Evolutionary conservation across 2,797 vertebrate species (phyloP).

Genomic region (Poecilia gillii): DNA sequence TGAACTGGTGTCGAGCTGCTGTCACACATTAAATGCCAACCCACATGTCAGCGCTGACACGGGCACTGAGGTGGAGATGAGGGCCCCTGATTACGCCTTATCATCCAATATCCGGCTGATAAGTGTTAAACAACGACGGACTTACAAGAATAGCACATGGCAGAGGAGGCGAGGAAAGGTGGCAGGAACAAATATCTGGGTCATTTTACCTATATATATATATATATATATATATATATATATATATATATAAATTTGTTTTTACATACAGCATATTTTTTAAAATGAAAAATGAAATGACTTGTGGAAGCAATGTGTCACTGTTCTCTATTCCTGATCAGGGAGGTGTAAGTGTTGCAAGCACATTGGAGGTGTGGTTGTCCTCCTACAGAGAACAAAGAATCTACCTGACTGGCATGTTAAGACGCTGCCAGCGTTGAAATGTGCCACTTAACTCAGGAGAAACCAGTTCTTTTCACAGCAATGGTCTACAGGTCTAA

Average conservation of each 20-base stretch:
- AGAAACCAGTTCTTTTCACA: background rate
- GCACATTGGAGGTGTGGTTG: background rate
- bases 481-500: background rate
- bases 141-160: conserved; percentile 21
- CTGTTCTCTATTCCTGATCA: background rate
- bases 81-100: conserved; percentile 38
- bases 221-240: too few species aligned
- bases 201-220: background rate
- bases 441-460: background rate
- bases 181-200: conserved; percentile 1
- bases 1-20: conserved; percentile 58
- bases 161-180: conserved; percentile 3
- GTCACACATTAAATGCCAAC: conserved; percentile 58
- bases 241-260: background rate
- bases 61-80: conserved; percentile 31
- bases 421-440: background rate
- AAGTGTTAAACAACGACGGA: conserved; percentile 27
- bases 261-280: background rate
- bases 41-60: conserved; percentile 44
- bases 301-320: background rate
- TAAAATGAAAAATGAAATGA: background rate
- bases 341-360: background rate
- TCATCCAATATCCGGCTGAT: conserved; percentile 46
- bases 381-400: background rate
- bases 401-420: background rate